phyloP scores from a whole-genome alignment of 2,888 invertebrate species.

The Azorinus chamasolen region DNA sequence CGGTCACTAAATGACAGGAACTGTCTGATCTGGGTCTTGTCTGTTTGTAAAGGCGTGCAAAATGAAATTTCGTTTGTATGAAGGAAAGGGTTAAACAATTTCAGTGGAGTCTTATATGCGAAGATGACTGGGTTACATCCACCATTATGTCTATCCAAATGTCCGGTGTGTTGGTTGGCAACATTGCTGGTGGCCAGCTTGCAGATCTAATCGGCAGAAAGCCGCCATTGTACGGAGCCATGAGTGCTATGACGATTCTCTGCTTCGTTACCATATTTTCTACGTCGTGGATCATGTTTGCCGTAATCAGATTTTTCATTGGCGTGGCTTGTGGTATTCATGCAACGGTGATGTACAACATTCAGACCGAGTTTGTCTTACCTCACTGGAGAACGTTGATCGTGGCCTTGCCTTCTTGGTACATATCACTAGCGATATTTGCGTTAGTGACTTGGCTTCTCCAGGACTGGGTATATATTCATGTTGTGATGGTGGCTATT shows the following conservation, averaged over 20 bases:
- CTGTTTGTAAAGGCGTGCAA: no score
- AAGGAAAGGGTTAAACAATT: constrained; percentile 13
- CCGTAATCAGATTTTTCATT: constrained; percentile 48
- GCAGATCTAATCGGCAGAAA: no score
- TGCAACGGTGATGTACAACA: constrained; percentile 21
- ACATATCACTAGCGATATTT: constrained; percentile 42
- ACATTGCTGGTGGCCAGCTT: constrained; percentile 2
- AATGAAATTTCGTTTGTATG: no score
- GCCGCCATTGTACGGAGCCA: no score
- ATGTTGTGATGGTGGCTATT: constrained; percentile 49
- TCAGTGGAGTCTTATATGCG: constrained; percentile 56
- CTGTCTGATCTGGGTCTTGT: no score
- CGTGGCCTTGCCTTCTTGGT: no score
- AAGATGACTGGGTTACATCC: constrained; percentile 34
- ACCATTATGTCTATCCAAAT: constrained; percentile 55
- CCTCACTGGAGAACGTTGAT: no score
- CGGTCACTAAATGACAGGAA: no score
- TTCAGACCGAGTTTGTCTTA: no score
- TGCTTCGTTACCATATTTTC: constrained; percentile 35
- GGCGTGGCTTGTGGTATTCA: constrained; percentile 48
- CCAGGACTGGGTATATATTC: constrained; percentile 61
- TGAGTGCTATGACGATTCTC: not conserved
- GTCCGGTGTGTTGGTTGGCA: constrained; percentile 50
- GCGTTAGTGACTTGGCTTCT: constrained; percentile 53
- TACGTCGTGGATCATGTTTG: constrained; percentile 54